Conservation (phyloP, 2,113 vertebrate species). For the Pygoscelis adeliae region DNA sequence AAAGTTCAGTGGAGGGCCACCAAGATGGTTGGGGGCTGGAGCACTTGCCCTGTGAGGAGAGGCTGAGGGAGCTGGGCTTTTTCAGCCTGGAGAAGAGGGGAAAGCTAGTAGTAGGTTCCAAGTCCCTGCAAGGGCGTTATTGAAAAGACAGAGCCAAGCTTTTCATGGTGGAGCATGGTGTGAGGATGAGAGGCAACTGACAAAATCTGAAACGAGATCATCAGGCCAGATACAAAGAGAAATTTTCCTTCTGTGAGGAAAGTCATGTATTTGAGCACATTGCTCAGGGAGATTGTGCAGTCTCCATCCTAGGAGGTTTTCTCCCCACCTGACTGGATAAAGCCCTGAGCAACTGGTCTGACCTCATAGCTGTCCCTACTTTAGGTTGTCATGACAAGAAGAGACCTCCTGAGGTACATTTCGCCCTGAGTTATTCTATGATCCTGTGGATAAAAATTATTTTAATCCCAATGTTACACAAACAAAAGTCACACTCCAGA, state of each 20-base stretch:
- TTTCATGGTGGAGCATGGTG: not conserved
- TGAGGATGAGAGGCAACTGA: not conserved
- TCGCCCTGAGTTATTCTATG: not conserved
- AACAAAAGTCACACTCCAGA: not conserved
- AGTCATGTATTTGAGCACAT: not conserved
- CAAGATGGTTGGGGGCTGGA: not conserved
- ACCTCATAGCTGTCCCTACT: not conserved
- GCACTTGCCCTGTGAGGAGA: not conserved
- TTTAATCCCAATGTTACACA: not conserved
- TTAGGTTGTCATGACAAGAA: not conserved
- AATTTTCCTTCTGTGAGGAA: not conserved
- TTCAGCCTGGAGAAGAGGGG: not conserved
- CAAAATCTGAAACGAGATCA: not conserved
- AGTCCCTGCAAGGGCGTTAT: not conserved
- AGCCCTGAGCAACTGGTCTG: not conserved
- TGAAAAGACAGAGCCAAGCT: not conserved
- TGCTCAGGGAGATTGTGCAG: not conserved
- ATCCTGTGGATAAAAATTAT: not conserved
- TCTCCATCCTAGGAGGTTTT: not conserved
- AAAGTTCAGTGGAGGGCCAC: not conserved
- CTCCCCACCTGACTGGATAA: not conserved
- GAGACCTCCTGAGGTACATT: not conserved
- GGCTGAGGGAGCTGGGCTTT: not conserved
- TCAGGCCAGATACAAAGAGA: not conserved
- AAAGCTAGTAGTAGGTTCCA: not conserved